Base-by-base conservation (phyloP, 2,888 invertebrate species). In the Ptychoptera albimana region DNA sequence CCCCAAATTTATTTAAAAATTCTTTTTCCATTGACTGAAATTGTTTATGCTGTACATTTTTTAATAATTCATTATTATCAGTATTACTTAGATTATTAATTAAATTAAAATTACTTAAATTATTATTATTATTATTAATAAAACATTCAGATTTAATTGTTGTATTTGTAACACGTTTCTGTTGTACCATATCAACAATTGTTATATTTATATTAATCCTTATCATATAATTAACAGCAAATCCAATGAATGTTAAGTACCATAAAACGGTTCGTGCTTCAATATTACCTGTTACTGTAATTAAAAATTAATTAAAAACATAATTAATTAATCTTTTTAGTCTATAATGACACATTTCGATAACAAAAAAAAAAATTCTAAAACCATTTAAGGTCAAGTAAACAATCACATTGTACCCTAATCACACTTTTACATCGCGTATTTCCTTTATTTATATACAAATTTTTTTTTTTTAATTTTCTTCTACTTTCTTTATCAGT, bases 181-280 rank as follows among this genome's bases (percentile, higher is more conserved):
- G 51, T 51, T 49, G 58, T 8, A 74, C 71, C 78, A 79, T 79
- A 39, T 76, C 73, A 40, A 79, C 79, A 51, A 79, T 76, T 15
- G 77, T 74, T 43, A 79, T 73, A 55, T 78, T 79, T 45, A 79
- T 60, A 59, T 79, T 79, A 44, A 76, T 73, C 23, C 79, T 65
- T 13, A 77, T 64, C 75, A 79, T 77, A 55, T 79, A 79, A 60
- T 79, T 79, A 42, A 77, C 72, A 6, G 73, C 77, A 53, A 79
- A 79, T 11, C 79, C 79, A 45, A 66, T 63, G 57, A 79, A 79
- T 2, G 71, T 71, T 52, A 79, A 57, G 51, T 72, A 67, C 79
- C 79, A 79, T 11, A 79, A 60, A 11, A 77, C 71, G 7, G 63
- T 60, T 5, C 23, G 23, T 5, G 23, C 23, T 23, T 23, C 23